Evolutionary conservation across 2,797 vertebrate species (phyloP).

Genomic region (Helostoma temminkii): DNA sequence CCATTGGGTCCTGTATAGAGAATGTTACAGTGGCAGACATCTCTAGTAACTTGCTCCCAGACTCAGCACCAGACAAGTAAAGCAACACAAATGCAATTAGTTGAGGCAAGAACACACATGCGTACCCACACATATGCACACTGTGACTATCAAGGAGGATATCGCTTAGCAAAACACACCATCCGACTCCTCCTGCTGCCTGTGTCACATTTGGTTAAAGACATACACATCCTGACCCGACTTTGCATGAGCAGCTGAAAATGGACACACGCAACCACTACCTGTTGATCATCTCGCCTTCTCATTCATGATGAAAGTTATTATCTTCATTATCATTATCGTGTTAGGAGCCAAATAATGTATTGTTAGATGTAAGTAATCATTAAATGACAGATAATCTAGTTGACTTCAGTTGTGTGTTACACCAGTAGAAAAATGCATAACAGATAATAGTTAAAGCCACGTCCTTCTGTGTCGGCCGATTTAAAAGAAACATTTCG

Average conservation of each 20-base stretch:
- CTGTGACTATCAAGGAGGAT: constrained; percentile 12
- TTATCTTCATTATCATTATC: too few relatives aligned
- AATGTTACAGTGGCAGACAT: constrained; percentile 57
- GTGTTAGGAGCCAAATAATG: background rate
- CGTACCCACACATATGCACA: constrained; percentile 4
- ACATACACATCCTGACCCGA: too few relatives aligned
- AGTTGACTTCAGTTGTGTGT: background rate
- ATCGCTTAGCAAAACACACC: constrained; percentile 5
- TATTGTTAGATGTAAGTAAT: background rate
- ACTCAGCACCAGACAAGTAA: constrained; percentile 43
- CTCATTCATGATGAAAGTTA: constrained; percentile 8
- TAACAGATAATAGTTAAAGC: too few relatives aligned
- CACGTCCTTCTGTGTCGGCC: background rate
- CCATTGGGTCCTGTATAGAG: constrained; percentile 46
- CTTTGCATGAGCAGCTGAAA: too few relatives aligned
- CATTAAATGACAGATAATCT: background rate
- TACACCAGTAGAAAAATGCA: background rate
- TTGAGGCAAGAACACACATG: constrained; percentile 5
- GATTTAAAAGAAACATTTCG: background rate
- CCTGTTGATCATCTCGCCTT: background rate
- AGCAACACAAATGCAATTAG: constrained; percentile 57
- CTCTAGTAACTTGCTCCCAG: constrained; percentile 50
- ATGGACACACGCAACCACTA: background rate
- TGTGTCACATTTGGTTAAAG: constrained; percentile 12
- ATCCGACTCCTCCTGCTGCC: constrained; percentile 12